A percentile compares a stretch with the other conserved stretches of the same genome.
Conservation (phyloP, 2,113 vertebrate genomes). For the Muscicapa adusta region DNA sequence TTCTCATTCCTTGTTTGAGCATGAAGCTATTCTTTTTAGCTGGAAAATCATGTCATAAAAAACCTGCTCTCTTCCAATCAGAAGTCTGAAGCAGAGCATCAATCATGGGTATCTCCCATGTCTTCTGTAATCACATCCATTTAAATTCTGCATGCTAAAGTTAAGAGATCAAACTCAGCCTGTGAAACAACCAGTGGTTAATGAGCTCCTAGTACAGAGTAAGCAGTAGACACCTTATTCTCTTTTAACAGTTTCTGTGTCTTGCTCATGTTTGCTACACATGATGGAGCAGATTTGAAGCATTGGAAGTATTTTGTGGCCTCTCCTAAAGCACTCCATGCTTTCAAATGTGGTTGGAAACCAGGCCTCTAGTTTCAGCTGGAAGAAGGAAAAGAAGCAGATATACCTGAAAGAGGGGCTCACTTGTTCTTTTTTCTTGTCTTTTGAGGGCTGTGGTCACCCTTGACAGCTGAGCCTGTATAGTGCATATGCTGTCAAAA, state of each 20-base stretch:
- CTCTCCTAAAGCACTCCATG: not conserved
- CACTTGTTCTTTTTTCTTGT: not conserved
- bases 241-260: not conserved
- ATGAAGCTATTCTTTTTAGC: not conserved
- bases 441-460: not conserved
- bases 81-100: not conserved
- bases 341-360: not conserved
- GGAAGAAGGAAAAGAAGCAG: not conserved
- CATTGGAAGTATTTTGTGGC: not conserved
- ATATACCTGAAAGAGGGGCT: not conserved
- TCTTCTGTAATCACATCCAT: not conserved
- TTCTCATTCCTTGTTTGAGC: not conserved
- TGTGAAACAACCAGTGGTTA: not conserved
- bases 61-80: not conserved
- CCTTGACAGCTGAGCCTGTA: not conserved
- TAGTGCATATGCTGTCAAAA: not conserved
- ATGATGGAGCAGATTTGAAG: not conserved
- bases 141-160: not conserved
- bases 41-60: not conserved
- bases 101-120: not conserved
- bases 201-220: not conserved
- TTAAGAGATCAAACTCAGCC: not conserved
- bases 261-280: accelerated
- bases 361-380: not conserved
- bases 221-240: no score